Conservation (phyloP, 2,888 invertebrate species). For the Ectropis crepuscularia region DNA sequence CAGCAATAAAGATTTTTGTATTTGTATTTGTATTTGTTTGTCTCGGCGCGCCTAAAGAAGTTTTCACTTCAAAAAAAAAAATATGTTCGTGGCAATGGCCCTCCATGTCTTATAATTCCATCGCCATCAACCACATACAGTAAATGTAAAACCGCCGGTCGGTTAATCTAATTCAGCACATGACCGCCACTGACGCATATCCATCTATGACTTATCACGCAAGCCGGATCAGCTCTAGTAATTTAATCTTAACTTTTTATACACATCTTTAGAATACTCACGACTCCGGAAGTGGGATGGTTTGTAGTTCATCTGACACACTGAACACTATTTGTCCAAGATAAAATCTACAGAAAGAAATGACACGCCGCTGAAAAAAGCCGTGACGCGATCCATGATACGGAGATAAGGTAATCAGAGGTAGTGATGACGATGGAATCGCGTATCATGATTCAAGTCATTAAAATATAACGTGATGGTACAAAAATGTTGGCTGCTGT, state of each 20-base stretch:
- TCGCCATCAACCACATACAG: too few species aligned
- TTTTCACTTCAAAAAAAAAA: too few species aligned
- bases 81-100: too few species aligned
- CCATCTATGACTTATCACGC: not conserved
- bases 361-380: slow-evolving; percentile 22
- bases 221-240: not conserved
- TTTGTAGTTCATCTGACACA: slow-evolving; percentile 7
- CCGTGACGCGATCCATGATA: slow-evolving; percentile 9
- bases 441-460: slow-evolving; percentile 13
- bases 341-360: slow-evolving; percentile 4
- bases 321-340: slow-evolving; percentile 11
- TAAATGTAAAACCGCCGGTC: too few species aligned
- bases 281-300: slow-evolving; percentile 8
- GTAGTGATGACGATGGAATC: slow-evolving; percentile 12
- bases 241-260: not conserved
- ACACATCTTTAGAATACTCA: not conserved
- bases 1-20: too few species aligned
- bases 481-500: not conserved
- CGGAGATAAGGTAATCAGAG: slow-evolving; percentile 17
- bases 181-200: too few species aligned
- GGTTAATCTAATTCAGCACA: too few species aligned
- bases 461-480: slow-evolving; percentile 2
- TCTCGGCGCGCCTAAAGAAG: too few species aligned
- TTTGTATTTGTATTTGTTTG: too few species aligned
- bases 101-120: too few species aligned